Evolutionary conservation across 2,888 invertebrate species (phyloP).

Genomic region (Antheraea assamensis): DNA sequence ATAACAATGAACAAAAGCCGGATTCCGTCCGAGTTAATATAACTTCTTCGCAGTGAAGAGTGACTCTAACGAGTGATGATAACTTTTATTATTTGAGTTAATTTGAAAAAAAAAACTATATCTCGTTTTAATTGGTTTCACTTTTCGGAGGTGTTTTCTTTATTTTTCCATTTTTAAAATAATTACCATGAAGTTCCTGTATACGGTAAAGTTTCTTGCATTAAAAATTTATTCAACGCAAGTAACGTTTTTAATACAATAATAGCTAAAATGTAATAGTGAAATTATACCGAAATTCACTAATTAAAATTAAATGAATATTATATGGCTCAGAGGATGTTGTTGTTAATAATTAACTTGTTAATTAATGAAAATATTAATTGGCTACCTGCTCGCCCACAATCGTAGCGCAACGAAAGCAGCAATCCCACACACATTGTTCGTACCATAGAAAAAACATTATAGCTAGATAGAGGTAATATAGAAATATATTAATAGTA

Average conservation of each 20-base stretch:
- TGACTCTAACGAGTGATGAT: too few species aligned
- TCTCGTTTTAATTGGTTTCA: too few species aligned
- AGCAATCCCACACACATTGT: neutral
- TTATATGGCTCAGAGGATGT: neutral
- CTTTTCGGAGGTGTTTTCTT: too few species aligned
- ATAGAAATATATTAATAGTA: neutral
- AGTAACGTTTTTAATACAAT: neutral
- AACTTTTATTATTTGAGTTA: too few species aligned
- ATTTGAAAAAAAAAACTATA: too few species aligned
- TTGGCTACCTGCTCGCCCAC: conserved; percentile 5
- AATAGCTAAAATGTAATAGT: neutral
- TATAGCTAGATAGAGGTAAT: too few species aligned
- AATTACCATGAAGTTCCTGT: too few species aligned
- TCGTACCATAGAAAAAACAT: too few species aligned
- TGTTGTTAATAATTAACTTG: neutral
- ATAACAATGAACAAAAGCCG: neutral
- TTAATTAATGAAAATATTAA: conserved; percentile 8
- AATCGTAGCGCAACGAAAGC: neutral
- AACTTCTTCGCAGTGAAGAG: neutral
- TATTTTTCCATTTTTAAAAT: too few species aligned
- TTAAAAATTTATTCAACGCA: neutral
- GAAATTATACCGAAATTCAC: neutral
- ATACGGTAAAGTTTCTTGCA: too few species aligned
- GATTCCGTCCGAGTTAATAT: neutral
- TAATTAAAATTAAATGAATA: neutral